Evolutionary conservation across 2,113 vertebrate species (phyloP), one percentile per base, ranked within the genome.

Genomic region (Otolemur garnettii): DNA sequence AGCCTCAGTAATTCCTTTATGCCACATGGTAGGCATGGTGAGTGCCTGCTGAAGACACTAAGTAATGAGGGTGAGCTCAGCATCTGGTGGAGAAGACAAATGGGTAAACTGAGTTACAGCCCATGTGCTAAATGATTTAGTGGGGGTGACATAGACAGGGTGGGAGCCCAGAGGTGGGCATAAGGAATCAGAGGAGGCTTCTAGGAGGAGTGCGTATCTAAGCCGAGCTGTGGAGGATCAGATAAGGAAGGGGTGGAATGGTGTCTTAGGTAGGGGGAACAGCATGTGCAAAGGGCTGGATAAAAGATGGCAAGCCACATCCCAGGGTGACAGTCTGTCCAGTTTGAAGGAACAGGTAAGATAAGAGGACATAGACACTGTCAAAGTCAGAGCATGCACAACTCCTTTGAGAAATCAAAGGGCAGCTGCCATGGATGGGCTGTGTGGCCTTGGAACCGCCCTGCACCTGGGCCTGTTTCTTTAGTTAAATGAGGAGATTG

Each of bases 231-330:
- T 42, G 33, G 42, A 90, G 93, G 78, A 55, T 26, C 1, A 45
- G 55, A 33, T 26, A 33, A 80, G 71, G 80, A 71, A 45, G 12
- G 42, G 24, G 10, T 77, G 15, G 89, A 78, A 71, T 12, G 21
- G 45, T 66, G 60, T 50, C 7, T 22, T 17, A 59, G 66, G 26
- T 24, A 42, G 68, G 38, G 66, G 92, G 82, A 66, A 50, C 66
- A 68, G 35, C 28, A 8, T 19, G 26, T 75, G 69, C 15, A 1
- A 59, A 81, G 33, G 14, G 45, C 68, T 38, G 50, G 28, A 9
- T 0, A 2, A 10, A 26, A 33, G 38, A 33, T 0, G 0, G 30
- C 1, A 0, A 13, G 17, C 59, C 12, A 4, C 19, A 28, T 10
- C 21, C 74, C 4, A 5, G 64, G 57, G 4, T 9, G 38, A 64